Evolutionary conservation across 2,888 invertebrate species (phyloP), one percentile per base, ranked within the genome.

Genomic region (Drosophila sordidula): DNA sequence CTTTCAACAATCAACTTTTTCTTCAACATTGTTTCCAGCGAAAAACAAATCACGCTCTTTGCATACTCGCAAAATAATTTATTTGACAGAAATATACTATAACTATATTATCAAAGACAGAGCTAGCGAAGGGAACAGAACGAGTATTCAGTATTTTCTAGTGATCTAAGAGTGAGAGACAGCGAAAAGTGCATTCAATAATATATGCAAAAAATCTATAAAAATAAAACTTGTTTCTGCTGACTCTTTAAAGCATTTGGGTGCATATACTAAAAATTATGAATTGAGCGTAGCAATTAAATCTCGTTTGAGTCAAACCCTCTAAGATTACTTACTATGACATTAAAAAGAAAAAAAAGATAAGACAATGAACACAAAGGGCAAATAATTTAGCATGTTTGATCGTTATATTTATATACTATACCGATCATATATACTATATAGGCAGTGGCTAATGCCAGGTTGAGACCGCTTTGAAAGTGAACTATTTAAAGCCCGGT

Each of bases 361-460:
- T 11, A 39, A 26, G 9, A 14, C 4, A 36, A 2, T 9, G 22
- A 2, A 12, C 9, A 8, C 5, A 39, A 12, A 29, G 36, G 16
- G 42, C 42, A 59, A 59, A 57, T 59, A 57, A 59, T 29, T 57
- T 57, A 36, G 42, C 36, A 45, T 26, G 36, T 9, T 29, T 42
- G 42, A 51, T 32, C 45, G 8, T 22, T 25, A 14, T 44, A 34
- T 42, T 18, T 41, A 50, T 57, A 18, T 2, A 18, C 18, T 18
- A 1, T 18, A 18, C 18, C 18, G 54, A 25, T 36, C 11, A 12
- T 11, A 11, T 14, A 44, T 34, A 32, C 4, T 41, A 18, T 18
- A 41, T 22, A 6, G 32, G 14, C 46, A 25, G 22, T 63, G 63
- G 42, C 42, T 62, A 62, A 62, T 63, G 26, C 26, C n/a, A 3